Evolutionary conservation across 2,888 invertebrate genomes (phyloP), one percentile per base, ranked within the genome.

Genomic region (Andrena minutula): DNA sequence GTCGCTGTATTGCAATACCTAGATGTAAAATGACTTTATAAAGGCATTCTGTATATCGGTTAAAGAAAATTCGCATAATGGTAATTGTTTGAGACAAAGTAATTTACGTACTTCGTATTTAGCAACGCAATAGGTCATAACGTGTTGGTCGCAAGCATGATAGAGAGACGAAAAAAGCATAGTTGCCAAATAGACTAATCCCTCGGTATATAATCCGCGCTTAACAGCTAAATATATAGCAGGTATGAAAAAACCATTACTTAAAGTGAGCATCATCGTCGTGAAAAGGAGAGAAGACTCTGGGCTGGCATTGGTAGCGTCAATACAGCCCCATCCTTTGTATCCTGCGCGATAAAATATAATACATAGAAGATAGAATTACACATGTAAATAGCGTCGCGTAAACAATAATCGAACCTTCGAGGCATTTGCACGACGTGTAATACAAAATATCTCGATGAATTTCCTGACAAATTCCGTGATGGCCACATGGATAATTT

Each of bases 81-180:
- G 68, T 47, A 51, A 5, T 70, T 32, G 10, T 56, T 12, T 26
- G 78, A 75, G 51, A 61, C 28, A 16, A 70, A 75, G 41, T 12
- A 58, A 73, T 65, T 61, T 83, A 73, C 83, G 76, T 89, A 94
- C 94, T 89, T 94, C 93, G 79, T 94, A 94, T 82, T 94, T 94
- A 8, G 93, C 93, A 51, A 94, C 86, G 81, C 94, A 94, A 81
- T 94, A 94, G 47, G 92, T 93, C 86, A 91, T 95, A 75, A 94
- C 93, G 77, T 92, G 93, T 88, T 95, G 94, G 93, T 96, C 96
- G 92, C 96, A 96, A 47, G 95, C 95, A 91, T 96, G 96, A 91
- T 96, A 96, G 73, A 96, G 93, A 23, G 95, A 94, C 16, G 96
- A 96, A 88, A 95, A 95, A 82, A 95, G 91, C 95, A 96, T 95